phyloP scores from a whole-genome alignment of 2,113 vertebrate genomes.

The Sylvia atricapilla region DNA sequence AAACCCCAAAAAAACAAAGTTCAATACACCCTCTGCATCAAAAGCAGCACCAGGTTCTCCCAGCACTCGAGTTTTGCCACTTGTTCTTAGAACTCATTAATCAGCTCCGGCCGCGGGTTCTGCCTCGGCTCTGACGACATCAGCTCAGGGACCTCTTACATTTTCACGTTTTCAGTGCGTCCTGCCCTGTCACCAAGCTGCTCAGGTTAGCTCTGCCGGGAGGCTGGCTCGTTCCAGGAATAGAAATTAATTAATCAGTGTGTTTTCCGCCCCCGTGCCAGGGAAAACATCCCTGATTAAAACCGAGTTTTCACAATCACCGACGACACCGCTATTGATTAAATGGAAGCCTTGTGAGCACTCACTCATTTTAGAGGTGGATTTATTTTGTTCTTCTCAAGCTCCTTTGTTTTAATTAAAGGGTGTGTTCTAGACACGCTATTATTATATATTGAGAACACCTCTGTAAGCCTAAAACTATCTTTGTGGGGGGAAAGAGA shows the following conservation, averaged over 20 bases:
- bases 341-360: slow-evolving; percentile 51
- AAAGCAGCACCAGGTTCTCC: neutral
- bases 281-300: slow-evolving; percentile 73
- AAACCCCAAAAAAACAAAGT: neutral
- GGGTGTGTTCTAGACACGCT: neutral
- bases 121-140: neutral
- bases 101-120: neutral
- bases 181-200: slow-evolving; percentile 36
- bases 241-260: slow-evolving; percentile 78
- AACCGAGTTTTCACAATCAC: slow-evolving; percentile 60
- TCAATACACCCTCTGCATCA: neutral
- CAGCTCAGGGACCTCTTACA: neutral
- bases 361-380: slow-evolving; percentile 34
- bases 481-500: neutral
- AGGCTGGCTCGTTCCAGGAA: slow-evolving; percentile 67
- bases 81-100: neutral
- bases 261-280: slow-evolving; percentile 39
- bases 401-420: slow-evolving; percentile 41
- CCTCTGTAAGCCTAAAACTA: neutral
- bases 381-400: slow-evolving; percentile 25
- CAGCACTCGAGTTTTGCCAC: neutral
- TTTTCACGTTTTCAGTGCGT: slow-evolving; percentile 1
- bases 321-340: slow-evolving; percentile 59
- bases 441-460: neutral
- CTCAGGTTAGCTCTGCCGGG: slow-evolving; percentile 53